A percentile compares a stretch with the other conserved stretches of the same genome.
Conservation (phyloP, 2,797 vertebrate species). For the Squalus acanthias region DNA sequence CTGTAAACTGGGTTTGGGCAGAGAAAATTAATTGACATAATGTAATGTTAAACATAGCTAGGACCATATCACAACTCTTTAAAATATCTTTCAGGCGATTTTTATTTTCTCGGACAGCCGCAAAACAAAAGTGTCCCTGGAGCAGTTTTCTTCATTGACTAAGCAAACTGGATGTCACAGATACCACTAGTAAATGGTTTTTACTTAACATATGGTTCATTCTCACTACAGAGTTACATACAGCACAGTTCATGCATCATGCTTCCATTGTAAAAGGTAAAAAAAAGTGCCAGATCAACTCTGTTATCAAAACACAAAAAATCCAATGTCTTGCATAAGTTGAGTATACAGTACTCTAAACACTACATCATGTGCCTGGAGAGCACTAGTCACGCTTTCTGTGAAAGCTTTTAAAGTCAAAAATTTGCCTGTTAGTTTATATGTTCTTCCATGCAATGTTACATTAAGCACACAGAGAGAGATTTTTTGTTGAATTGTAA, state of each 20-base stretch:
- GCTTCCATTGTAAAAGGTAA: background rate
- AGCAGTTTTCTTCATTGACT: constrained; percentile 7
- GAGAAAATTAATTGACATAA: background rate
- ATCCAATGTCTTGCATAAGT: background rate
- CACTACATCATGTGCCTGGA: background rate
- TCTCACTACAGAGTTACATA: background rate
- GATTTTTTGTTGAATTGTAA: constrained; percentile 1
- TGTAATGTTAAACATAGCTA: background rate
- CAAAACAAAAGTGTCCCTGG: background rate
- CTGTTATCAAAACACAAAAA: background rate
- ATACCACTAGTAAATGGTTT: background rate
- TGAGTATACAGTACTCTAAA: background rate
- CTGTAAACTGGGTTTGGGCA: background rate
- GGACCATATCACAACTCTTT: background rate
- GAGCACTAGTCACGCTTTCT: constrained; percentile 21
- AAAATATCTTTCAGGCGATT: background rate
- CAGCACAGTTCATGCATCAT: background rate
- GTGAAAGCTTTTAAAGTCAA: constrained; percentile 24
- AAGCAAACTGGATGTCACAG: background rate
- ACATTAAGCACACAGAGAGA: background rate
- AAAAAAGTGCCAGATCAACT: background rate
- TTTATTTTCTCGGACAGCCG: background rate
- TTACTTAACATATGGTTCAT: background rate
- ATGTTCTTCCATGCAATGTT: constrained; percentile 2
- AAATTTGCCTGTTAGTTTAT: constrained; percentile 16